phyloP scores from a whole-genome alignment of 2,888 invertebrate genomes.

The Leptura quadrifasciata region DNA sequence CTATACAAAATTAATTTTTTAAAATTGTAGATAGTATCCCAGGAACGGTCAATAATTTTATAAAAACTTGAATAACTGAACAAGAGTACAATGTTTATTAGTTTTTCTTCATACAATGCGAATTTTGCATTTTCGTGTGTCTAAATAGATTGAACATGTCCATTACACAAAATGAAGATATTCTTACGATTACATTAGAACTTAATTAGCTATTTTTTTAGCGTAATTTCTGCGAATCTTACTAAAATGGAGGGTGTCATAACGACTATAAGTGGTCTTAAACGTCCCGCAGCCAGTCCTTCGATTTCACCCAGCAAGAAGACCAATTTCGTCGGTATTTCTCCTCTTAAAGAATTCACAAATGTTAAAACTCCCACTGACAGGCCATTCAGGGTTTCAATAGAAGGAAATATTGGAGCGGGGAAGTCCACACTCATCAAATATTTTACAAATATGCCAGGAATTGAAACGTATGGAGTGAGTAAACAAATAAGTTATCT shows the following conservation, averaged over 20 bases:
- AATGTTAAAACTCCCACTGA: constrained; percentile 68
- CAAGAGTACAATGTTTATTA: too few species aligned
- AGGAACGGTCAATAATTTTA: too few species aligned
- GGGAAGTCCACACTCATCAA: constrained; percentile 73
- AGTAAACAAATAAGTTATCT: constrained; percentile 52
- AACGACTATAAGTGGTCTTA: constrained; percentile 60
- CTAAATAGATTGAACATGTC: too few species aligned
- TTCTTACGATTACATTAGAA: too few species aligned
- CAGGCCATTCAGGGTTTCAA: constrained; percentile 71
- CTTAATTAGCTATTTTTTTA: neutral
- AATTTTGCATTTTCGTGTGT: too few species aligned
- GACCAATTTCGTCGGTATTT: constrained; percentile 67
- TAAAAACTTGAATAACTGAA: too few species aligned
- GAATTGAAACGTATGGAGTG: constrained; percentile 72
- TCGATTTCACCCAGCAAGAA: constrained; percentile 60
- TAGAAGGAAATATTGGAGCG: constrained; percentile 74
- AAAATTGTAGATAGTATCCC: too few species aligned
- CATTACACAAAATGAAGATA: too few species aligned
- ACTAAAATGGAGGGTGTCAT: constrained; percentile 67
- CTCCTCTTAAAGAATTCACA: constrained; percentile 67
- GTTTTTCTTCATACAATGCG: too few species aligned
- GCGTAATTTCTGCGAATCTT: constrained; percentile 4
- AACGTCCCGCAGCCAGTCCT: constrained; percentile 60
- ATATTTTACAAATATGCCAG: constrained; percentile 69
- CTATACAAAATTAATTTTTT: too few species aligned